A percentile compares a stretch with the other conserved stretches of the same genome.
These are phyloP conservation scores for Betta splendens DNA, from an alignment of 2,797 vertebrate genomes.

Conservation along the genomic window DNA sequence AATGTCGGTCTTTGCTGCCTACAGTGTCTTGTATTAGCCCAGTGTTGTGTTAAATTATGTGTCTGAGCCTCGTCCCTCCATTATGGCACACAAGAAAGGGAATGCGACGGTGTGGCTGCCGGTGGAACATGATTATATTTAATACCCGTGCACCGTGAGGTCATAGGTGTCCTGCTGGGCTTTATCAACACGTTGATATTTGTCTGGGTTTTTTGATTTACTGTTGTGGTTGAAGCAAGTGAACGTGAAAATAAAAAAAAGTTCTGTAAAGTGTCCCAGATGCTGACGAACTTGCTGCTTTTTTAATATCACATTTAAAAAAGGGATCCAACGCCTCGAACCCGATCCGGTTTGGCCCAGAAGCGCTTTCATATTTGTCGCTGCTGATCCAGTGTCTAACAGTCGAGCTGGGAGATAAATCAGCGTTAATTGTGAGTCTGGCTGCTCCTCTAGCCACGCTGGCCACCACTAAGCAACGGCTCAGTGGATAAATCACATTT, in stretches of 20 bases:
- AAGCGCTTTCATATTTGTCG: conserved; percentile 46
- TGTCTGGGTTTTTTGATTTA: neutral
- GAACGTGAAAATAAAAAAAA: conserved; percentile 1
- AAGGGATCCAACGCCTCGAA: conserved; percentile 27
- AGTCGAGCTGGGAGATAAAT: conserved; percentile 48
- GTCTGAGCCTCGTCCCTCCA: conserved; percentile 30
- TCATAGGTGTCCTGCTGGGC: conserved; percentile 9
- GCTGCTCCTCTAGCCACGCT: conserved; percentile 42
- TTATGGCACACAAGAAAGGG: conserved; percentile 23
- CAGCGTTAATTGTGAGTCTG: conserved; percentile 59
- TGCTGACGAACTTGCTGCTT: neutral
- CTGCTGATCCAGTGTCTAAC: conserved; percentile 45
- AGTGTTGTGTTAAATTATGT: conserved; percentile 63
- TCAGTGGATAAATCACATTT: conserved; percentile 73
- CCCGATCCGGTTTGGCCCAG: conserved; percentile 11
- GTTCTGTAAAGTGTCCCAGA: neutral
- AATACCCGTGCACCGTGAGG: conserved; percentile 16
- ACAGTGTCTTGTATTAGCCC: conserved; percentile 43
- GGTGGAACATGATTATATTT: conserved; percentile 33
- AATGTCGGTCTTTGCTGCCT: conserved; percentile 60
- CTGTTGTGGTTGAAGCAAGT: neutral
- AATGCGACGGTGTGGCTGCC: conserved; percentile 26
- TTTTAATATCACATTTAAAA: neutral
- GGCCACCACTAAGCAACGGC: conserved; percentile 51
- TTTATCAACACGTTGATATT: neutral